Base-by-base conservation (phyloP, 2,888 invertebrate species). In the Ophion ventricosus region DNA sequence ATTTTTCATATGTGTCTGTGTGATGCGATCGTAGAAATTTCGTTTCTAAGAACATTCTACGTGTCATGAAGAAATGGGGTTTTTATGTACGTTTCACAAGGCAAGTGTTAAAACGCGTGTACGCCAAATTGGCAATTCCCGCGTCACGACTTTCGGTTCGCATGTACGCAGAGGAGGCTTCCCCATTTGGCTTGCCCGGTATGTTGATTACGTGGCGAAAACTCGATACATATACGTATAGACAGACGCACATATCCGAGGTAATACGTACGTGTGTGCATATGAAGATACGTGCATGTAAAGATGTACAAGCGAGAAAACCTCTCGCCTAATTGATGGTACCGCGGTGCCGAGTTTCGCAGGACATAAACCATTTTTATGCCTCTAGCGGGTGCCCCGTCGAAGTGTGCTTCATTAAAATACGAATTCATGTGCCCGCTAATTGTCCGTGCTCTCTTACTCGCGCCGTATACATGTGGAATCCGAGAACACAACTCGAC, bases 291-390 rank as follows among this genome's bases (percentile, higher is more conserved):
- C 63, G 11, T 78, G 35, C 17, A 35, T 10, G 40, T 29, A 35
- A 17, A 73, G 72, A 79, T 70, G 64, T 73, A 72, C 63, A 59
- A 84, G 84, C 76, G 79, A 83, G 73, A 82, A 78, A 80, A 74
- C 85, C 70, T 67, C 63, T 64, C 73, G 84, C 85, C 88, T 91
- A 91, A 91, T 91, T 91, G 91, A 91, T 91, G 90, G 88, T 87
- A 89, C 87, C 86, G 88, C 89, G 88, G 88, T 85, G 89, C 87
- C 85, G 88, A 89, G 89, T 90, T 90, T 91, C 90, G 91, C 91
- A 87, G 90, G 89, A 87, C 90, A 90, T 90, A 91, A 91, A 91
- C 86, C 89, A 91, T 89, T 90, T 90, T 91, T 91, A 90, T 91
- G 89, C 88, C 86, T 86, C 80, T 85, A 82, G 86, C 78, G 67